Evolutionary conservation across 1,140 invertebrate genomes (phyloP).

Genomic region (Leptonema lineaticorne): DNA sequence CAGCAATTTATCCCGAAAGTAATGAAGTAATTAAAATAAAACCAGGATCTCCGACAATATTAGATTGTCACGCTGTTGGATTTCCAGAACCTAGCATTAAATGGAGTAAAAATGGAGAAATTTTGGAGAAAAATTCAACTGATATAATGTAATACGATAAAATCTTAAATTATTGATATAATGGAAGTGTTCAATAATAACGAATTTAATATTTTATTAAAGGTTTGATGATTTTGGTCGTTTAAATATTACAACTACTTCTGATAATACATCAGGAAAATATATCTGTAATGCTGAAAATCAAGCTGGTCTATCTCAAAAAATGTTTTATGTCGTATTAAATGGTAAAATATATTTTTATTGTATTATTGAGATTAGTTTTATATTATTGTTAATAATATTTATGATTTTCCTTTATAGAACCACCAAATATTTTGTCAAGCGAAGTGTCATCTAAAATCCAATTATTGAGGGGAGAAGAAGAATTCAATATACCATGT

Average conservation of each 20-base stretch:
- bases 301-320: conserved; percentile 45
- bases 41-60: conserved; percentile 40
- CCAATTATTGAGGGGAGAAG: conserved; percentile 45
- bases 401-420: conserved; percentile 43
- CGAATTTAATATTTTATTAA: conserved; percentile 1
- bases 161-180: not conserved
- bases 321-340: conserved; percentile 45
- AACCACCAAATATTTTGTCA: conserved; percentile 46
- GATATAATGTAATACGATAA: conserved; percentile 45
- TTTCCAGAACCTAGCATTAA: conserved; percentile 48
- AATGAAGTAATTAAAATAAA: conserved; percentile 39
- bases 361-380: not conserved
- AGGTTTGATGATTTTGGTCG: conserved; percentile 45
- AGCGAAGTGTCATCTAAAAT: conserved; percentile 46
- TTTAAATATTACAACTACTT: conserved; percentile 45
- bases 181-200: not conserved
- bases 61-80: conserved; percentile 50
- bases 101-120: conserved; percentile 46
- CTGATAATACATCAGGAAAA: conserved; percentile 43
- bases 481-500: conserved; percentile 45
- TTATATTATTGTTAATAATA: not conserved
- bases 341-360: conserved; percentile 48
- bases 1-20: conserved; percentile 45
- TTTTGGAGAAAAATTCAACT: conserved; percentile 45
- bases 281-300: conserved; percentile 50